Conservation (phyloP, 2,797 vertebrate genomes). For the Gymnoscopelus microlampas region DNA sequence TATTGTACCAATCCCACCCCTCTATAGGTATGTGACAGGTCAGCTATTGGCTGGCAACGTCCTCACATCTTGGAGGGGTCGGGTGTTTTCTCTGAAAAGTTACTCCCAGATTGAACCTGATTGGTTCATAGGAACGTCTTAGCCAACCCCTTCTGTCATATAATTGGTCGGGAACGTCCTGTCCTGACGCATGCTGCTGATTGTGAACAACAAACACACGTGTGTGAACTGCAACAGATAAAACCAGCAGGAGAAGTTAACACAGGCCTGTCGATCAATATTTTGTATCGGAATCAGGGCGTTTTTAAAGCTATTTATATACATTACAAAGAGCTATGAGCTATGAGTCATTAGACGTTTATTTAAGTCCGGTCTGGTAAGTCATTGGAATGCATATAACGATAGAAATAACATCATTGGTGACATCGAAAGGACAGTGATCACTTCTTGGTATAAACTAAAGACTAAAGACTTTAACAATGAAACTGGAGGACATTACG, state of each 20-base stretch:
- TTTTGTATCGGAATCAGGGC: constrained; percentile 35
- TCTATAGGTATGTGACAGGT: neutral
- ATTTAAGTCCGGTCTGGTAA: too few relatives aligned
- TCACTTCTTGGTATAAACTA: constrained; percentile 46
- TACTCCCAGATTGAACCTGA: neutral
- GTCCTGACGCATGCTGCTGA: constrained; percentile 3
- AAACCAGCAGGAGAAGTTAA: neutral
- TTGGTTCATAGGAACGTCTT: constrained; percentile 45
- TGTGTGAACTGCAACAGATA: constrained; percentile 18
- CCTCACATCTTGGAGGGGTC: constrained; percentile 7
- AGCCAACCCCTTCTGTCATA: constrained; percentile 35
- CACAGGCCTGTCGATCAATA: constrained; percentile 32
- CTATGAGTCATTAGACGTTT: too few relatives aligned
- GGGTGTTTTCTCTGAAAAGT: neutral
- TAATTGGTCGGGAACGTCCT: constrained; percentile 63
- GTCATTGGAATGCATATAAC: constrained; percentile 51
- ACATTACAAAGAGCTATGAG: too few relatives aligned
- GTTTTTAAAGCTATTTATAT: too few relatives aligned
- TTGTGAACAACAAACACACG: constrained; percentile 67
- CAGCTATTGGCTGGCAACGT: neutral
- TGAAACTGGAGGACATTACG: constrained; percentile 70
- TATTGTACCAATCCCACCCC: too few relatives aligned
- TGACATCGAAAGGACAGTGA: constrained; percentile 46
- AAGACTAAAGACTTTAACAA: constrained; percentile 28
- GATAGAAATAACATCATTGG: constrained; percentile 27